Conservation (phyloP, 2,888 invertebrate species). For the Erebia epiphron region DNA sequence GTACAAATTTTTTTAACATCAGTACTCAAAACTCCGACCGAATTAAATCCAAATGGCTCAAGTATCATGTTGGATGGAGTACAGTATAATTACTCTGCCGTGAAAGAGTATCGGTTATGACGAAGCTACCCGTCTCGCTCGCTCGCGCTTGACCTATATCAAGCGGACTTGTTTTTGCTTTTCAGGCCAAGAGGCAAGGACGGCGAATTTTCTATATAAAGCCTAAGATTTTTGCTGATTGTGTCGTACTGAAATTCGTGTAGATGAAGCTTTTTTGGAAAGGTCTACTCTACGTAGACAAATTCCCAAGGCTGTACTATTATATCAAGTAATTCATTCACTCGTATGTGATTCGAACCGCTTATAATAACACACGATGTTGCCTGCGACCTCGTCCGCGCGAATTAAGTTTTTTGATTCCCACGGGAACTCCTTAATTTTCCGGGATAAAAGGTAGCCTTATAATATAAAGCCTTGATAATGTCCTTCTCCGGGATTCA, state of each 20-base stretch:
- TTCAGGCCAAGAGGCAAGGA: constrained; percentile 41
- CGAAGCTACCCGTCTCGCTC: constrained; percentile 35
- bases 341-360: too few relatives aligned
- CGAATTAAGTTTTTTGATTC: too few relatives aligned
- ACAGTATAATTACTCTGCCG: constrained; percentile 37
- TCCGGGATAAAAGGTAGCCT: too few relatives aligned
- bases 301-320: too few relatives aligned
- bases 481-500: too few relatives aligned
- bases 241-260: background rate
- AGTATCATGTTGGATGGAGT: constrained; percentile 32
- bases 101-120: constrained; percentile 40
- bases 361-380: too few relatives aligned
- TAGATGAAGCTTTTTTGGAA: too few relatives aligned
- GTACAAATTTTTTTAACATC: background rate
- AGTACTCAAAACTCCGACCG: constrained; percentile 12
- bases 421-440: too few relatives aligned
- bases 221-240: constrained; percentile 24
- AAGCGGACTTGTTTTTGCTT: constrained; percentile 42
- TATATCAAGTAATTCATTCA: too few relatives aligned
- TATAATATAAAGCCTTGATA: too few relatives aligned
- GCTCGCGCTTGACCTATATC: constrained; percentile 41
- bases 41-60: constrained; percentile 36
- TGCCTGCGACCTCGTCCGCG: too few relatives aligned
- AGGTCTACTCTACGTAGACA: too few relatives aligned
- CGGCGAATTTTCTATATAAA: constrained; percentile 35